A percentile compares a stretch with the other conserved stretches of the same genome.
Conservation (phyloP, 2,797 vertebrate genomes). For the Zenarchopterus dispar region DNA sequence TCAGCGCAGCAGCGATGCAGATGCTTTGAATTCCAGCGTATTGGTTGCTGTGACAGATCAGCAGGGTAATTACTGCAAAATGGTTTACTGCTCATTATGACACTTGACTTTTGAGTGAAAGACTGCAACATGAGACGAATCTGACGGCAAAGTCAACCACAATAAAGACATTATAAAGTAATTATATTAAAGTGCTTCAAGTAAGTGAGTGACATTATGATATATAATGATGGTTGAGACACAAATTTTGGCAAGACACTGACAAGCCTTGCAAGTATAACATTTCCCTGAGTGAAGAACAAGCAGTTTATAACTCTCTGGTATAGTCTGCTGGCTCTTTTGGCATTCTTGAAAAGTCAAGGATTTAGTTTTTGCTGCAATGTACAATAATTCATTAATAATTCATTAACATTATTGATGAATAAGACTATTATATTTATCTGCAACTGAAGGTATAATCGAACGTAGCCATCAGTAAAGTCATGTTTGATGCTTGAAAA, state of each 20-base stretch:
- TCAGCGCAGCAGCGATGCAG: not conserved
- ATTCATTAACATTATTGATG: too few relatives aligned
- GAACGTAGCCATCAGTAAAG: not conserved
- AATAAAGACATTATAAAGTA: constrained; percentile 31
- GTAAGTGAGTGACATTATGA: constrained; percentile 5
- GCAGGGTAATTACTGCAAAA: constrained; percentile 37
- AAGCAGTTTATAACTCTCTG: constrained; percentile 57
- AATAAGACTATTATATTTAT: too few relatives aligned
- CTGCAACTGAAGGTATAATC: not conserved
- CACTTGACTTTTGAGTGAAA: constrained; percentile 30
- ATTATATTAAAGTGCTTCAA: constrained; percentile 11
- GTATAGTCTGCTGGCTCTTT: constrained; percentile 37
- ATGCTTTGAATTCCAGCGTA: constrained; percentile 24
- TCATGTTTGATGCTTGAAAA: not conserved
- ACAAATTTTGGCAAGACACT: constrained; percentile 40
- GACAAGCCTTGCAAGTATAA: constrained; percentile 29
- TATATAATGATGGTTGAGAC: constrained; percentile 43
- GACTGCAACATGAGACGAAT: constrained; percentile 22
- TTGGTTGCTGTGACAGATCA: constrained; percentile 31
- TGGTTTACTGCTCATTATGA: constrained; percentile 18
- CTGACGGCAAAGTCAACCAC: constrained; percentile 27
- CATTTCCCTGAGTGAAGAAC: constrained; percentile 34
- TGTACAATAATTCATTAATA: too few relatives aligned
- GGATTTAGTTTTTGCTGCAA: not conserved
- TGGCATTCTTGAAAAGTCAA: constrained; percentile 36